Evolutionary conservation across 2,888 invertebrate genomes (phyloP), one percentile per base, ranked within the genome.

Genomic region (Monoplex corrugatus): DNA sequence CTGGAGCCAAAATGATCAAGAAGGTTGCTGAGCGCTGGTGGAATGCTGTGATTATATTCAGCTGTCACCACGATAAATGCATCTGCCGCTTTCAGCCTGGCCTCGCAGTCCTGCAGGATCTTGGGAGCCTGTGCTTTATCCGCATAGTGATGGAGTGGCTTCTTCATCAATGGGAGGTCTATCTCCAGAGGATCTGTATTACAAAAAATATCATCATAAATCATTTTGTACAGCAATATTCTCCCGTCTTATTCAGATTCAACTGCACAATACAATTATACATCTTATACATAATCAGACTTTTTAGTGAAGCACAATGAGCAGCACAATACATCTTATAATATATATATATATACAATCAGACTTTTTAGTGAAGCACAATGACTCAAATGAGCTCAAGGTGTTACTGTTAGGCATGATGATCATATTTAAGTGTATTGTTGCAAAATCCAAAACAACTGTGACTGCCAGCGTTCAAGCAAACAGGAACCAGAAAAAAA

Each of bases 21-120:
- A 94, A 96, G 93, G 92, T 96, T 96, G 80, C 95, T 90, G n/a
- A 97, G 95, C 0, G 96, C 96, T 32, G 96, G 96, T 0, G 96
- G 96, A 63, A 96, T 94, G 72, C 94, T 93, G 92, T 96, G 95
- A 92, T 96, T 96, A 90, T 95, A 95, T 90, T 95, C 95, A 87
- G 96, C 96, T 8, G 90, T 88, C 32, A 96, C 94, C 38, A 96
- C 92, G n/a, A 96, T 93, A 89, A 94, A 96, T 3, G 95, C 96
- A 92, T 96, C 96, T 28, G 96, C 96, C 10, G 89, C 92, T 84
- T 92, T 92, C 0, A 94, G 84, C 45, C 91, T 92, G 19, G 91
- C 88, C 43, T 94, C 93, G 23, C 92, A 90, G 50, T 93, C 91
- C 57, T 89, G 57, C 87, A 94, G 83, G 87, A 91, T 91, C 68